Percentiles rank a stretch among this genome's conserved stretches.
Conservation (phyloP, 2,888 invertebrate species). For the Pandemis heparana region DNA sequence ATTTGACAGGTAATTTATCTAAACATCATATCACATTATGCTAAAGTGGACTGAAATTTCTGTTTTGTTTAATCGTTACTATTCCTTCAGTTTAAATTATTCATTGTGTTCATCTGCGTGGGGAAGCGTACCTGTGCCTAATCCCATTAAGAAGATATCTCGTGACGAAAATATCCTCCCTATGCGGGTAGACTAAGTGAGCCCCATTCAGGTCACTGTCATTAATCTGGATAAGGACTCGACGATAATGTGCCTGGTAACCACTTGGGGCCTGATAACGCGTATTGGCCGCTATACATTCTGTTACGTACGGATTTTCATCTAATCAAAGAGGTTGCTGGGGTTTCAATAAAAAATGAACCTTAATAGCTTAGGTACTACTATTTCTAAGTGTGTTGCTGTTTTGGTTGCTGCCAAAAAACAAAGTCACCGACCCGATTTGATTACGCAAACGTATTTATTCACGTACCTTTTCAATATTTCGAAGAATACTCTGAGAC, state of each 20-base stretch:
- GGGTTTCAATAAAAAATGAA: background rate
- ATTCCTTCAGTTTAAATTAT: conserved; percentile 13
- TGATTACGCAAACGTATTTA: no score
- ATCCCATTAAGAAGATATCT: conserved; percentile 5
- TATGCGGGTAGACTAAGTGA: conserved; percentile 25
- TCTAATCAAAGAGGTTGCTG: background rate
- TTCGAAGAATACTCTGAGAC: no score
- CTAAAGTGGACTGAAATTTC: background rate
- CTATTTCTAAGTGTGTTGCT: no score
- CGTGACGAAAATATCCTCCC: conserved; percentile 15
- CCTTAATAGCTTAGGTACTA: no score
- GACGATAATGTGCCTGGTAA: conserved; percentile 13
- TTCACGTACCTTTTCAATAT: no score
- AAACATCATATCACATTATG: background rate
- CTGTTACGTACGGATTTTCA: background rate
- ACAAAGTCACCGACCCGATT: no score
- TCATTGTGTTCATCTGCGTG: background rate
- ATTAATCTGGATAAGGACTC: conserved; percentile 18
- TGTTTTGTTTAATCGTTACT: background rate
- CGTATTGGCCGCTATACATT: background rate
- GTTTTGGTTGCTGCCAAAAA: no score
- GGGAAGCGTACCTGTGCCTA: background rate
- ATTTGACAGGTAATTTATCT: background rate
- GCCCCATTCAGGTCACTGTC: conserved; percentile 21
- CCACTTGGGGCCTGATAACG: conserved; percentile 12